Evolutionary conservation across 2,888 invertebrate species (phyloP).

Genomic region (Hipparchia sbordonii): DNA sequence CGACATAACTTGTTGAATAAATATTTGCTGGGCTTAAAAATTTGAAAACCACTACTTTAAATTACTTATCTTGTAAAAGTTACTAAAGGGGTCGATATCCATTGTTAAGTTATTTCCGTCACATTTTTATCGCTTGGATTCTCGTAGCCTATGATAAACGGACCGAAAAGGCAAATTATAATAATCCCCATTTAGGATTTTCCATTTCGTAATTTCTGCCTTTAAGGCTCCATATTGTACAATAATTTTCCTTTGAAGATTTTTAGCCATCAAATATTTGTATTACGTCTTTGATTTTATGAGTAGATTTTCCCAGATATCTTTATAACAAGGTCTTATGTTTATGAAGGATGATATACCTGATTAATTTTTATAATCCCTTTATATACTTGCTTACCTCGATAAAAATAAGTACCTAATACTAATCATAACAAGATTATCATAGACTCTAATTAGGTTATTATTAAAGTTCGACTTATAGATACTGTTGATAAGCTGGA

Average conservation of each 20-base stretch:
- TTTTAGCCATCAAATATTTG: background rate
- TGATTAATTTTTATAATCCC: background rate
- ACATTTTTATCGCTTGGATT: background rate
- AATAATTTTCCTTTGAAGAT: background rate
- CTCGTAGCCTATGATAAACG: background rate
- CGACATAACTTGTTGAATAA: no score
- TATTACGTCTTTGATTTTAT: background rate
- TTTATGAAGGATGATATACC: background rate
- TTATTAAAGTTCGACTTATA: no score
- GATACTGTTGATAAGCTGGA: background rate
- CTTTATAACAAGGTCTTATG: background rate
- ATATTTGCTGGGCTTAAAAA: no score
- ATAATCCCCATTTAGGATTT: constrained; percentile 1
- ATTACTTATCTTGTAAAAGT: background rate
- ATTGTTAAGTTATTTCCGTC: background rate
- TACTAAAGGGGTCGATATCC: background rate
- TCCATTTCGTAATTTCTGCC: background rate
- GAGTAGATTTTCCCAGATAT: constrained; percentile 3
- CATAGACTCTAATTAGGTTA: background rate
- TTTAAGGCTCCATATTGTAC: background rate
- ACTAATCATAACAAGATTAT: background rate
- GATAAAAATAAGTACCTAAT: background rate
- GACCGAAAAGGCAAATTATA: background rate
- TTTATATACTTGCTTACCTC: background rate
- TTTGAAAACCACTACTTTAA: no score